Percentiles rank a stretch among this genome's conserved stretches.
These are phyloP conservation scores for Camelus dromedarius DNA, from an alignment of 2,113 vertebrate species.

Conservation along the genomic window DNA sequence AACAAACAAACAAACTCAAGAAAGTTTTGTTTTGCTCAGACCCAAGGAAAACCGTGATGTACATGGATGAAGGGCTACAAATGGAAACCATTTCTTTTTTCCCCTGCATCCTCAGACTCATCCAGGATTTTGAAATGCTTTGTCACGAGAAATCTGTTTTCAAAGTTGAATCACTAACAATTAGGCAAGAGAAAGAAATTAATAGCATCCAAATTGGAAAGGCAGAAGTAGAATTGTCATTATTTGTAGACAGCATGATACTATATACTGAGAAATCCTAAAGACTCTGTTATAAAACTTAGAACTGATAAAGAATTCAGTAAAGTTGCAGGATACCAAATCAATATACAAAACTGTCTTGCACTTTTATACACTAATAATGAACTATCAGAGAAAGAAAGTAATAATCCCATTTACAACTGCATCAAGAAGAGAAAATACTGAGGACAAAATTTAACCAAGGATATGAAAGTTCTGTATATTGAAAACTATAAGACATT, in stretches of 20 bases:
- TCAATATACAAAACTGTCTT: constrained; percentile 26
- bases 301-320: not conserved
- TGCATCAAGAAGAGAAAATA: not conserved
- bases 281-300: not conserved
- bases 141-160: no score
- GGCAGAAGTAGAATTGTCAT: not conserved
- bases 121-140: no score
- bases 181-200: not conserved
- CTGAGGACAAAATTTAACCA: not conserved
- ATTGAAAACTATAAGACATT: not conserved
- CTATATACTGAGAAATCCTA: not conserved
- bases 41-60: no score
- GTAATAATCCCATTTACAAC: not conserved
- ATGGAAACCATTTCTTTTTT: no score
- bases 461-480: not conserved
- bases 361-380: not conserved
- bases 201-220: not conserved
- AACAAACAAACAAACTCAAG: no score
- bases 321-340: not conserved
- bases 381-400: not conserved
- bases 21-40: no score
- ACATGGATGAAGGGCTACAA: no score
- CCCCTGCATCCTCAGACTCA: no score
- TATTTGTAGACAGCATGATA: not conserved
- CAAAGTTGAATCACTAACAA: not conserved